Evolutionary conservation across 2,797 vertebrate species (phyloP).

Genomic region (Hyperoplus lanceolatus): DNA sequence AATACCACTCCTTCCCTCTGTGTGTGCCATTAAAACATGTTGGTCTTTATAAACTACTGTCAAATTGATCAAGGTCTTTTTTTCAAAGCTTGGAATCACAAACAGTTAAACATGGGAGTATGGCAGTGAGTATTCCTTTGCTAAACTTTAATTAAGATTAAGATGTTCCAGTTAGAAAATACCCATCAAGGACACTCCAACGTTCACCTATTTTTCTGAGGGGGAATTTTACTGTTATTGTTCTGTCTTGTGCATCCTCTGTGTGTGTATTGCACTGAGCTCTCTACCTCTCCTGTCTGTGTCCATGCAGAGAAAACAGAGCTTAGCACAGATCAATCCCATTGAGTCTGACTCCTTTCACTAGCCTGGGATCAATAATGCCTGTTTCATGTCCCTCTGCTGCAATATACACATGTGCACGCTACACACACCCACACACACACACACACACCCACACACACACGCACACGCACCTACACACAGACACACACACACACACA

Average conservation of each 20-base stretch:
- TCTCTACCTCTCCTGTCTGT: conserved; percentile 61
- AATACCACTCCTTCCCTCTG: not conserved
- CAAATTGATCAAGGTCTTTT: conserved; percentile 44
- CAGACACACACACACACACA: conserved; percentile 36
- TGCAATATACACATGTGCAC: conserved; percentile 55
- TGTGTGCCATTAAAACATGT: conserved; percentile 24
- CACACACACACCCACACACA: conserved; percentile 11
- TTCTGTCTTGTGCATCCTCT: conserved; percentile 20
- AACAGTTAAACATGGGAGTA: conserved; percentile 25
- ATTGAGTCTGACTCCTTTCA: conserved; percentile 84
- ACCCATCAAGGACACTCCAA: conserved; percentile 5
- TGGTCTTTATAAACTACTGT: conserved; percentile 28
- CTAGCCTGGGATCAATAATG: conserved; percentile 81
- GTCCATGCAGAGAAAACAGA: conserved; percentile 83
- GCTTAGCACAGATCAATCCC: conserved; percentile 83
- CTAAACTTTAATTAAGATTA: conserved; percentile 27
- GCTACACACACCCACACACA: not conserved
- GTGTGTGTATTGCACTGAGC: conserved; percentile 51
- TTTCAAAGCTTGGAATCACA: conserved; percentile 32
- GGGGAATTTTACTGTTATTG: conserved; percentile 30
- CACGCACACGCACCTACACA: conserved; percentile 31
- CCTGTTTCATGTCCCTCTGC: conserved; percentile 77
- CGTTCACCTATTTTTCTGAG: conserved; percentile 9
- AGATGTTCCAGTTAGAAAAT: conserved; percentile 44
- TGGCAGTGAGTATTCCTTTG: conserved; percentile 14